phyloP scores from a whole-genome alignment of 1,140 invertebrate species.

The Eriocheir sinensis region DNA sequence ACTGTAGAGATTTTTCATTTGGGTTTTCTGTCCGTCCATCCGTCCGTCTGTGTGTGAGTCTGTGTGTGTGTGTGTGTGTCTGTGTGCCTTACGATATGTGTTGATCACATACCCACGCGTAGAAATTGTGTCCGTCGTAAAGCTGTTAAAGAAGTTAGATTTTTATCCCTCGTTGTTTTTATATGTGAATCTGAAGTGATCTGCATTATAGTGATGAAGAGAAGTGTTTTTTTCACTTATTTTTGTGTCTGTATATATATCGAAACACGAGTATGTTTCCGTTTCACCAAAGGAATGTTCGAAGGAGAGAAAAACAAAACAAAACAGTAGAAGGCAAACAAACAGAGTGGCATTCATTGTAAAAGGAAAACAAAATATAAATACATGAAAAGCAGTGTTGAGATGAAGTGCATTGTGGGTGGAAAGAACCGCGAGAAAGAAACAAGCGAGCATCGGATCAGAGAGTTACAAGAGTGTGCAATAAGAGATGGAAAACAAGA shows the following conservation, averaged over 20 bases:
- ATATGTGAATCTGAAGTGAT: not conserved
- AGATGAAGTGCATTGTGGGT: not conserved
- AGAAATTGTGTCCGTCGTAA: too few relatives aligned
- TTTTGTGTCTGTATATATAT: too few relatives aligned
- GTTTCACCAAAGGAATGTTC: conserved; percentile 15
- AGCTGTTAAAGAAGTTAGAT: too few relatives aligned
- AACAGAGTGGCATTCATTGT: not conserved
- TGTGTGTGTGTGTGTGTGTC: not conserved
- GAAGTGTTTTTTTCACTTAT: not conserved
- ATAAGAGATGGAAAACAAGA: not conserved
- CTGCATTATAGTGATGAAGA: not conserved
- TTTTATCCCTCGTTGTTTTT: not conserved
- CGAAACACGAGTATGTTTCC: not conserved
- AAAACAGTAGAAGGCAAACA: not conserved
- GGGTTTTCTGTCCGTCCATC: not conserved
- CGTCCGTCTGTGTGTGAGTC: too few relatives aligned
- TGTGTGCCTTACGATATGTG: not conserved
- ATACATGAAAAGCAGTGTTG: not conserved
- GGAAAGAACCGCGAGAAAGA: not conserved
- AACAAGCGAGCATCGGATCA: conserved; percentile 51
- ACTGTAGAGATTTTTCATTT: conserved; percentile 3
- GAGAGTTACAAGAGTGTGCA: not conserved
- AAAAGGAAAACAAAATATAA: not conserved
- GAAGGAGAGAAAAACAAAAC: too few relatives aligned
- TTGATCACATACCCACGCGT: not conserved